Evolutionary conservation across 2,888 invertebrate species (phyloP).

Genomic region (Perizoma flavofasciatum): DNA sequence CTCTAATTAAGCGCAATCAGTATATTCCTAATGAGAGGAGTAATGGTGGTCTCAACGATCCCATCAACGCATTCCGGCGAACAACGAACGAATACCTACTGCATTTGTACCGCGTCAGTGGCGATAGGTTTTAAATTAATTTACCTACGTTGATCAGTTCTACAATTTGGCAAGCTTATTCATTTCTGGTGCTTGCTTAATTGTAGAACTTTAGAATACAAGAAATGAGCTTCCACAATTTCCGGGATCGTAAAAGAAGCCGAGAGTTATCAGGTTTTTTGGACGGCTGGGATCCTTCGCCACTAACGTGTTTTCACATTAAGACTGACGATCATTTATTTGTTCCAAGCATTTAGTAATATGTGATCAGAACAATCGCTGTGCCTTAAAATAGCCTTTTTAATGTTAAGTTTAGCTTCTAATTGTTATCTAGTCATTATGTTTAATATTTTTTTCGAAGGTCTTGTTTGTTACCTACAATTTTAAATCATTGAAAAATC

Average conservation of each 20-base stretch:
- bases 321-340: slow-evolving; percentile 78
- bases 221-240: neutral
- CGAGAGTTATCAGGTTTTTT: neutral
- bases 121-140: neutral
- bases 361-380: slow-evolving; percentile 72
- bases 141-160: neutral
- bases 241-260: neutral
- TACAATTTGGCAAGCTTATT: no score
- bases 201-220: no score
- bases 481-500: slow-evolving; percentile 36
- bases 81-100: slow-evolving; percentile 68
- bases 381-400: slow-evolving; percentile 75
- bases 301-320: slow-evolving; percentile 67
- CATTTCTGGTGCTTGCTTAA: no score
- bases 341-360: slow-evolving; percentile 76
- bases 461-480: slow-evolving; percentile 34
- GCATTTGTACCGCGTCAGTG: slow-evolving; percentile 56
- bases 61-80: slow-evolving; percentile 79
- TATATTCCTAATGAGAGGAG: slow-evolving; percentile 83
- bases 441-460: slow-evolving; percentile 52
- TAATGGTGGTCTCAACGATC: slow-evolving; percentile 80
- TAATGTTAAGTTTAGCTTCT: slow-evolving; percentile 49
- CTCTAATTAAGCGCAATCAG: slow-evolving; percentile 83
- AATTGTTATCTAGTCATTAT: slow-evolving; percentile 80
- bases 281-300: slow-evolving; percentile 6